Evolutionary conservation across 2,113 vertebrate genomes (phyloP), one percentile per base, ranked within the genome.

Genomic region (Corydoras sp.): DNA sequence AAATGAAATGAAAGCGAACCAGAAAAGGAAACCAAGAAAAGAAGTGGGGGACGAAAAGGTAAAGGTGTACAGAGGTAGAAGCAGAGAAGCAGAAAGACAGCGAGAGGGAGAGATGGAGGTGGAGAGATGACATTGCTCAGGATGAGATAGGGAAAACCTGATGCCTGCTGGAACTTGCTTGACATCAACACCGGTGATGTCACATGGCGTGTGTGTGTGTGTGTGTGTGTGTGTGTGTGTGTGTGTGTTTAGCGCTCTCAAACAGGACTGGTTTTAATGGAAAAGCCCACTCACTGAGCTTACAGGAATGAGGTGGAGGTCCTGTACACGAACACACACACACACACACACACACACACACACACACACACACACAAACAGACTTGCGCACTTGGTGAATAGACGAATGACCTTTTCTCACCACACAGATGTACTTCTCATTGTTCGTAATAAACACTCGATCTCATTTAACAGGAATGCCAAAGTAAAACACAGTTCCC

Each of bases 121-220:
- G 62, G 15, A 53, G 61, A 61, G 62, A 62, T 69, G 56, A 56
- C 31, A 11, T 8, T 4, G 53, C 43, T 43, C 10, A 48, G 35
- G 49, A 67, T 68, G 58, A 73, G 56, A 66, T 10, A 29, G 49
- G 49, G 29, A 71, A 50, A 53, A 54, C 54, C 13, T 35, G 43
- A 24, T 65, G 66, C 74, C 58, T 59, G 74, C 69, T 68, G 51
- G 31, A 59, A 73, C 74, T 59, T 70, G 76, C 56, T 48, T 1
- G 13, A 65, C 56, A 18, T 62, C 58, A 76, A 74, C 30, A 71
- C 32, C 69, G 48, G 18, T 74, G 54, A 76, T 71, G 70, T 66
- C 76, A 76, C 43, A 68, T 55, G 31, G 31, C 35, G 12, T 62
- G 60, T 43, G 60, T 32, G 59, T 61, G 59, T 61, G 59, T 61